A percentile compares a stretch with the other conserved stretches of the same genome.
phyloP scores from a whole-genome alignment of 2,888 invertebrate species.

The Arenicola marina region DNA sequence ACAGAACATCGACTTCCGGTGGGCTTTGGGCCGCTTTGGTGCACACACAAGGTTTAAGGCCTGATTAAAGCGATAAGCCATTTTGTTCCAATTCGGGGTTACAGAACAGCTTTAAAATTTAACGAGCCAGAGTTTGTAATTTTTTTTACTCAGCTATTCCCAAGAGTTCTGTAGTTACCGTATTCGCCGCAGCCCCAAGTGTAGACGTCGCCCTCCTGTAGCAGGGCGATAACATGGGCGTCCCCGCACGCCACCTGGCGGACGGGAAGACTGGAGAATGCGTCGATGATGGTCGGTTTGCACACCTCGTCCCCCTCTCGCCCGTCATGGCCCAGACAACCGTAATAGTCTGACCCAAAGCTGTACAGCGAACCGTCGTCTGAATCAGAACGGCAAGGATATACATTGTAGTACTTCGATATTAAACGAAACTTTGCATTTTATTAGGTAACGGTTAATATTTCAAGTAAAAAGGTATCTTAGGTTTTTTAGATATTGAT shows the following conservation, averaged over 20 bases:
- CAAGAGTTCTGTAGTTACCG: slow-evolving; percentile 51
- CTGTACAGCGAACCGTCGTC: slow-evolving; percentile 54
- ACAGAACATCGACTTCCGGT: too few relatives aligned
- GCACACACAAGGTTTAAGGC: too few relatives aligned
- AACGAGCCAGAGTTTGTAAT: too few relatives aligned
- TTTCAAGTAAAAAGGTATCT: too few relatives aligned
- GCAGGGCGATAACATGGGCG: slow-evolving; percentile 53
- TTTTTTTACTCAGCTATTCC: too few relatives aligned
- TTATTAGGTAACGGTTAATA: background rate
- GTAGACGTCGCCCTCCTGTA: slow-evolving; percentile 51
- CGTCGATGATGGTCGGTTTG: slow-evolving; percentile 42
- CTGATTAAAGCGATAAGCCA: too few relatives aligned
- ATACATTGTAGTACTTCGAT: background rate
- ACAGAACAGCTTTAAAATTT: too few relatives aligned
- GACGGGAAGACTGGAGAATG: slow-evolving; percentile 42
- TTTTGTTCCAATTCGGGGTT: too few relatives aligned
- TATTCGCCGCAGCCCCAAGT: slow-evolving; percentile 61
- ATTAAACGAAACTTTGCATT: background rate
- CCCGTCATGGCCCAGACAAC: slow-evolving; percentile 53
- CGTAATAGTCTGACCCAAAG: slow-evolving; percentile 60
- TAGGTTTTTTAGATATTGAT: too few relatives aligned
- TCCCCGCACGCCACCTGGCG: slow-evolving; percentile 55
- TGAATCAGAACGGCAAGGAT: slow-evolving; percentile 23
- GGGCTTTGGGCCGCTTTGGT: too few relatives aligned
- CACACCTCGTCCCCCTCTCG: slow-evolving; percentile 46